A percentile compares a stretch with the other conserved stretches of the same genome.
Conservation (phyloP, 2,888 invertebrate genomes). For the Latheticus oryzae region DNA sequence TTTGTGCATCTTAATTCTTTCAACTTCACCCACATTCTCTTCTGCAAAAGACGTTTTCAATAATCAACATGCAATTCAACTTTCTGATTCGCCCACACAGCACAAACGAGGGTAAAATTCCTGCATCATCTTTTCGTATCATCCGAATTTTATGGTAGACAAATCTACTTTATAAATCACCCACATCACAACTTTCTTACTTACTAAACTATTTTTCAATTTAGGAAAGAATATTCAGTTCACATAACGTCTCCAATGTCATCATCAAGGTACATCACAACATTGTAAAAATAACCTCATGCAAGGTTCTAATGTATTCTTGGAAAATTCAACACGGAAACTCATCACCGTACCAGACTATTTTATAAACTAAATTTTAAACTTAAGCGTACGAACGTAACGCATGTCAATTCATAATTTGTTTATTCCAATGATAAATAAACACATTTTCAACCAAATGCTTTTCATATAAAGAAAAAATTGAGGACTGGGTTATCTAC, state of each 20-base stretch:
- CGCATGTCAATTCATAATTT: conserved; percentile 17
- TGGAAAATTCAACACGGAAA: conserved; percentile 35
- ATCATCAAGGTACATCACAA: conserved; percentile 45
- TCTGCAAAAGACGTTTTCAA: neutral
- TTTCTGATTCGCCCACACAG: conserved; percentile 18
- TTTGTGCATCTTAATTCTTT: conserved; percentile 1
- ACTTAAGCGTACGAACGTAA: neutral
- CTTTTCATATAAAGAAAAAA: no score
- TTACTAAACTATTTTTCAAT: no score
- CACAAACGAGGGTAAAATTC: conserved; percentile 10
- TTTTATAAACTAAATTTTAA: conserved; percentile 8
- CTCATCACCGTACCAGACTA: conserved; percentile 5
- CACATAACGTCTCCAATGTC: conserved; percentile 51
- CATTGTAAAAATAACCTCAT: conserved; percentile 34
- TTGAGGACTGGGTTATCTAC: conserved; percentile 21
- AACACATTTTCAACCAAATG: no score
- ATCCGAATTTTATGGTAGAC: no score
- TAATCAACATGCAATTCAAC: conserved; percentile 11
- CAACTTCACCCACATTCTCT: neutral
- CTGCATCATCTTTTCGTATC: conserved; percentile 9
- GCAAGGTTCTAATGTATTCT: conserved; percentile 29
- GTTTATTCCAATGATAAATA: conserved; percentile 6
- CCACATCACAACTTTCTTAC: no score
- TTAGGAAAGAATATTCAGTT: conserved; percentile 48
- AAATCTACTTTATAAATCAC: no score